Percentiles rank a stretch among this genome's conserved stretches.
Evolutionary conservation across 2,797 vertebrate genomes (phyloP).

Genomic region (Cuculus canorus): DNA sequence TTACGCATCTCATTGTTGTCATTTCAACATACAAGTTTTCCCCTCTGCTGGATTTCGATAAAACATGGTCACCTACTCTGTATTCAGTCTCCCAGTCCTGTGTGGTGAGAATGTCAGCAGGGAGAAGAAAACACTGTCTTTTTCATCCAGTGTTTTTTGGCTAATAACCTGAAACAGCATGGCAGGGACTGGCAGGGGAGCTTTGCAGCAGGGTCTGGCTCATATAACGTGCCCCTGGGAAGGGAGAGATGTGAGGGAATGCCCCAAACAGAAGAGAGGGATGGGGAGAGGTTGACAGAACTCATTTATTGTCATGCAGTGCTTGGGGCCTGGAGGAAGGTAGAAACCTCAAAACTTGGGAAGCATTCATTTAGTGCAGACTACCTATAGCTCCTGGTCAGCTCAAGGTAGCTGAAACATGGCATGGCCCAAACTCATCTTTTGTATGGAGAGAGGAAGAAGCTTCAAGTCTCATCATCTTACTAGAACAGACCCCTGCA

Average conservation of each 20-base stretch:
- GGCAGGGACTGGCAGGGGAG: neutral
- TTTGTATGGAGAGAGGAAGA: neutral
- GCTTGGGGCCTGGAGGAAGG: neutral
- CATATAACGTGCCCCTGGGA: neutral
- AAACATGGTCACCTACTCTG: neutral
- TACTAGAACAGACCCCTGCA: neutral
- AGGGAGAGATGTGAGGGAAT: neutral
- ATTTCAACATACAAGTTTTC: neutral
- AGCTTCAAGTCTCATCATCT: fast-evolving
- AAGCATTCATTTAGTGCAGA: neutral
- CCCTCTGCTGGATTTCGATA: neutral
- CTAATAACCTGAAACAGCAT: neutral
- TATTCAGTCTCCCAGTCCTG: neutral
- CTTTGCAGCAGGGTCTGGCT: neutral
- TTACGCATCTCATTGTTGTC: neutral
- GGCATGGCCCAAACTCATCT: neutral
- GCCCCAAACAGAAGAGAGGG: fast-evolving
- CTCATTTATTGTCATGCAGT: neutral
- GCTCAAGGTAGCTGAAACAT: neutral
- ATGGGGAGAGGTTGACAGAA: neutral
- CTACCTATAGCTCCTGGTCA: neutral
- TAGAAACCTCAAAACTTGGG: neutral
- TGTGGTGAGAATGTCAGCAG: neutral
- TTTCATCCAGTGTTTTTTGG: neutral
- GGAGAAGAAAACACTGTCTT: neutral